Base-by-base conservation (phyloP, 2,888 invertebrate species). In the Cephonodes hylas region DNA sequence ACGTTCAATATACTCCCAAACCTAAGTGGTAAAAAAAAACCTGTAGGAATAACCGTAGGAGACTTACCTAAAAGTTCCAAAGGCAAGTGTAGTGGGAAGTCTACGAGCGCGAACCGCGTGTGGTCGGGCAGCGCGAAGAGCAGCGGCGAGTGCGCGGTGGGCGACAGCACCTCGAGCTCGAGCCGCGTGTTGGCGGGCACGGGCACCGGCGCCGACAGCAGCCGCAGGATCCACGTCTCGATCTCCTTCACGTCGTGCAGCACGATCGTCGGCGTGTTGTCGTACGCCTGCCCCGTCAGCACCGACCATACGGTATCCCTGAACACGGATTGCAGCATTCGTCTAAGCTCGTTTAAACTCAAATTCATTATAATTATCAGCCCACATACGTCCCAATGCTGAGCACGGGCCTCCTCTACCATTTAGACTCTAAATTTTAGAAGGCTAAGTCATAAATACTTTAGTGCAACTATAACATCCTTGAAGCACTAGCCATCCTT, bases 231-330 rank as follows among this genome's bases (percentile, higher is more conserved):
- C 99, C 99, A 99, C 6, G 99, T 99, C 91, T 99, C 99, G 69
- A 99, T 98, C 93, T 99, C 99, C 72, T 97, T 95, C 44, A 99
- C 98, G 88, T 99, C 99, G 86, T 99, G 99, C 73, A 99, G 93
- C 15, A 99, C 97, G 67, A 97, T 96, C 0, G 97, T 96, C 1
- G 97, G 96, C 18, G 96, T 96, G 63, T 95, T 95, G 69, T 97
- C 97, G 74, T 95, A 94, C 27, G 95, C 93, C 84, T 96, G 96
- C 0, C 97, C 97, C 34, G 98, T 97, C 67, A 99, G 85, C 57
- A 98, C 97, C 69, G 98, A 97, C 99, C 99, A 99, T 48, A 99
- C 98, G 46, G 97, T 97, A 84, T 99, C 98, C 83, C 98, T 98
- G 89, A 63, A 65, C 63, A 58, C 13, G 2, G 3, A 13, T 2